Base-by-base conservation (phyloP, 2,797 vertebrate species). In the Sebastes nivosus region DNA sequence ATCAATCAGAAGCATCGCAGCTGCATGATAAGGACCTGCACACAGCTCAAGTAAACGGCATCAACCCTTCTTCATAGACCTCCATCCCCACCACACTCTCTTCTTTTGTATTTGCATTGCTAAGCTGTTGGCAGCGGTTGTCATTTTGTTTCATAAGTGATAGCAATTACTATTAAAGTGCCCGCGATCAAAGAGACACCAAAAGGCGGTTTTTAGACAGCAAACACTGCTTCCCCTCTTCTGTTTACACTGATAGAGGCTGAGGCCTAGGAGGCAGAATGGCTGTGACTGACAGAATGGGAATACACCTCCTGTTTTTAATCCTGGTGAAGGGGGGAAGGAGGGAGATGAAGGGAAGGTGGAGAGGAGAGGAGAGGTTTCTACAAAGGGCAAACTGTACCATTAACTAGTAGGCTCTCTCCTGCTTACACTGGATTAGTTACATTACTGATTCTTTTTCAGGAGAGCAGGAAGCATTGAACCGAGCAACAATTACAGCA, bases 121-220 rank as follows among this genome's bases (percentile, higher is more conserved):
- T 88, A 91, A 93, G 69, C 84, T 81, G 82, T 86, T 91, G 83
- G 79, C 91, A 85, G 70, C 2, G 32, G 81, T 87, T 89, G 91
- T 91, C 90, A 87, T 91, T 93, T 92, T 87, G 91, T 88, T 88
- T 92, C 84, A 85, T 89, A 93, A 91, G 86, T 84, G 89, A 92
- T 92, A 85, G 81, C 89, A 92, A 94, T 94, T 94, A 94, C 86
- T 88, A 91, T 92, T 91, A 83, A 81, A 59, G 83, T 54, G 42
- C 85, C 65, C 1, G 34, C 88, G 87, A 95, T 95, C 91, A 95
- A 95, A 95, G 91, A 86, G 77, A 91, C 86, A 91, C 84, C 88
- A 89, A 92, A 92, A 89, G 68, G 88, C 88, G 77, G 60, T 67
- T 90, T 91, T 89, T 73, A 85, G 90, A 89, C 75, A 88, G 84